Conservation (phyloP, 2,888 invertebrate species). For the Liodrosophila aerea region DNA sequence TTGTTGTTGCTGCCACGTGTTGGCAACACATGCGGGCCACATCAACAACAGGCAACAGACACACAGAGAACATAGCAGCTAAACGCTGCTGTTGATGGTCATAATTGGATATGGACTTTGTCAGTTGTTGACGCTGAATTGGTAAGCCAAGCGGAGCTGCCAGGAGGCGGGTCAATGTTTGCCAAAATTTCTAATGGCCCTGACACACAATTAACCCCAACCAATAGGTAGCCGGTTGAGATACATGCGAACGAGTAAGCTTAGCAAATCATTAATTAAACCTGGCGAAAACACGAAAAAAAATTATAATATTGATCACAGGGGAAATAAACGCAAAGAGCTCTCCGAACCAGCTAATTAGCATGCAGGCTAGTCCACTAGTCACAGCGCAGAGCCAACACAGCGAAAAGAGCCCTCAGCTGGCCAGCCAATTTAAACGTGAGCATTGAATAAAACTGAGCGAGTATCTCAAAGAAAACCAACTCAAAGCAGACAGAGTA, state of each 20-base stretch:
- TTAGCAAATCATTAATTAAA: constrained; percentile 69
- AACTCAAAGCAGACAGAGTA: background rate
- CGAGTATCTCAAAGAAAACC: no score
- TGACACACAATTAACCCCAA: constrained; percentile 64
- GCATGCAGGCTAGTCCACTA: constrained; percentile 41
- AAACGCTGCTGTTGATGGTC: constrained; percentile 38
- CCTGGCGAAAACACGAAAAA: constrained; percentile 35
- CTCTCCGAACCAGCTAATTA: constrained; percentile 56
- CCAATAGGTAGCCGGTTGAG: constrained; percentile 13
- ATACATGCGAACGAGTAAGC: constrained; percentile 41
- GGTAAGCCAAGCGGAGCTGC: background rate
- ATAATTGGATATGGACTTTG: constrained; percentile 27
- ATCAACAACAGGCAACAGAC: constrained; percentile 39
- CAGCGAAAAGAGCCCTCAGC: constrained; percentile 11
- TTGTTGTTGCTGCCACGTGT: constrained; percentile 63
- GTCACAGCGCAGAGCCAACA: background rate
- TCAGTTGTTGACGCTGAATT: background rate
- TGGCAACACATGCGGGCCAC: constrained; percentile 58
- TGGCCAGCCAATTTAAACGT: constrained; percentile 27
- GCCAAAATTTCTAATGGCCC: constrained; percentile 52
- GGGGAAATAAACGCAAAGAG: constrained; percentile 62
- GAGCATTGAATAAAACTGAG: constrained; percentile 24
- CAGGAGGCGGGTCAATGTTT: constrained; percentile 16
- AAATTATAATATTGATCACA: constrained; percentile 68
- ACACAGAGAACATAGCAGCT: constrained; percentile 13